These are phyloP conservation scores for Choloepus didactylus DNA, from an alignment of 2,797 vertebrate species.

Conservation along the genomic window DNA sequence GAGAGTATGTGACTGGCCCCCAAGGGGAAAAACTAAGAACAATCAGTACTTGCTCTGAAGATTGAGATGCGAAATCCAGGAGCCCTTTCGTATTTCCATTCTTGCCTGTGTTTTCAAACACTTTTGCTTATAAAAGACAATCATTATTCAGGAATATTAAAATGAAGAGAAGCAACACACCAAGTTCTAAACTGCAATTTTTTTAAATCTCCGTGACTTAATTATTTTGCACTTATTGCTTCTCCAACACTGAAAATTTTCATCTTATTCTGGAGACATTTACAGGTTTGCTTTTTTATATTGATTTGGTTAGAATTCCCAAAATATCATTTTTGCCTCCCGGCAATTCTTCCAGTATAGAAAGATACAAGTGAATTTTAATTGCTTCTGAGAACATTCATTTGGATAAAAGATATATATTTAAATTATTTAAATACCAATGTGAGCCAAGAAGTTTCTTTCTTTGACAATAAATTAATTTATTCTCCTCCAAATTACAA, in stretches of 20 bases:
- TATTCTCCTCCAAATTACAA: not conserved
- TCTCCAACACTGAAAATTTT: conserved; percentile 61
- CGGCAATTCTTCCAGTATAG: conserved; percentile 77
- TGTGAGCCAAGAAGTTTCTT: conserved; percentile 67
- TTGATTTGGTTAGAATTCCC: conserved; percentile 67
- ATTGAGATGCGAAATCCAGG: not conserved
- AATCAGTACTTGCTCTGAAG: not conserved
- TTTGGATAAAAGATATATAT: conserved; percentile 70
- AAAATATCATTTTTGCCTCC: conserved; percentile 76
- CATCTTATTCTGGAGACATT: conserved; percentile 61
- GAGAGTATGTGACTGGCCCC: not conserved
- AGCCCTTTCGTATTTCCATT: not conserved
- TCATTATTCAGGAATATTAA: not conserved
- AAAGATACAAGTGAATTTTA: conserved; percentile 75
- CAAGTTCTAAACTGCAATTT: not conserved
- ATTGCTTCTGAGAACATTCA: conserved; percentile 78
- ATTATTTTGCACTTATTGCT: conserved; percentile 57
- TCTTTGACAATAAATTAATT: conserved; percentile 73
- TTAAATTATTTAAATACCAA: conserved; percentile 52
- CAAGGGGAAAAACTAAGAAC: not conserved
- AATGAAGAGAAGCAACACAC: not conserved
- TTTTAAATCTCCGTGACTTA: not conserved
- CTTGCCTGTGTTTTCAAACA: conserved; percentile 6
- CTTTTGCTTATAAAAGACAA: not conserved
- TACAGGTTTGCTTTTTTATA: conserved; percentile 32